Conservation (phyloP, 2,113 vertebrate genomes). For the Thymallus thymallus region DNA sequence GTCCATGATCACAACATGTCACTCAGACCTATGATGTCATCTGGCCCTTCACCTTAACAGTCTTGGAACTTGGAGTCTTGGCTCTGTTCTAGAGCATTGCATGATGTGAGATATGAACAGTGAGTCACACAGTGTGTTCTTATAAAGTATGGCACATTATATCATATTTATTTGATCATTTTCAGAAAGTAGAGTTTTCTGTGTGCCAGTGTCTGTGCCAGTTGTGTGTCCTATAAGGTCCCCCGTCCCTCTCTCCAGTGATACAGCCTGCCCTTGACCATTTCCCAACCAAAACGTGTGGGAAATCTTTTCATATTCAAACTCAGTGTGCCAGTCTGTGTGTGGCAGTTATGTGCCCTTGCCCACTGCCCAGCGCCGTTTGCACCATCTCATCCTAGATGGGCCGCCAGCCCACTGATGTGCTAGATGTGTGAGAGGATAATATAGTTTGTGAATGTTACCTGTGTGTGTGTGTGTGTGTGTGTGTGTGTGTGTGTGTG, state of each 20-base stretch:
- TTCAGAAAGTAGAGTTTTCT: too few species aligned
- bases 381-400: background rate
- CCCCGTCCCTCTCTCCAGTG: too few species aligned
- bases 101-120: conserved; percentile 19
- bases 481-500: conserved; percentile 18
- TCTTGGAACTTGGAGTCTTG: conserved; percentile 5
- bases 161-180: background rate
- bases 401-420: background rate
- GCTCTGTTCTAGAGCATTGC: conserved; percentile 14
- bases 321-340: background rate
- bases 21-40: conserved; percentile 34
- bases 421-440: background rate
- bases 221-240: too few species aligned
- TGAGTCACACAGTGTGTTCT: conserved; percentile 18
- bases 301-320: background rate
- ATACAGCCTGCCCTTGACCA: too few species aligned
- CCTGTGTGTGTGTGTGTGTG: conserved; percentile 20
- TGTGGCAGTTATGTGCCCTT: background rate
- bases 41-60: conserved; percentile 17
- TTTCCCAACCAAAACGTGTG: too few species aligned
- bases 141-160: background rate
- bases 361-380: background rate
- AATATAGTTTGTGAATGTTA: background rate
- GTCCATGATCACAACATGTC: conserved; percentile 42
- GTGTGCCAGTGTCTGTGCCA: too few species aligned